Conservation (phyloP, 2,797 vertebrate genomes). For the Trichosurus vulpecula region DNA sequence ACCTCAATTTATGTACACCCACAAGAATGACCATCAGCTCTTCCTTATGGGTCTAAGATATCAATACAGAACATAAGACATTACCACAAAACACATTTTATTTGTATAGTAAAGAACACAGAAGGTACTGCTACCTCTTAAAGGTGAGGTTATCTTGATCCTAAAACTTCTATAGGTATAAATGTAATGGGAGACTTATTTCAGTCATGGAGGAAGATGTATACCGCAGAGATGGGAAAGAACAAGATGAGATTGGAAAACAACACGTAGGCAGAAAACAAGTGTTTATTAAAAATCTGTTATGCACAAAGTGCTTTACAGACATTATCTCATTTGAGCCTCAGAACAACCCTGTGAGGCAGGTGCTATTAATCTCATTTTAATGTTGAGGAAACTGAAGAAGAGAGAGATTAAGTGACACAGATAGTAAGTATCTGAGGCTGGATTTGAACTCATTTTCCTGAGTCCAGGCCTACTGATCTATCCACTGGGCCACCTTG, state of each 20-base stretch:
- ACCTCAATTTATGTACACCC: not conserved
- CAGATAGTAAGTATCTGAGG: not conserved
- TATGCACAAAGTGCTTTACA: not conserved
- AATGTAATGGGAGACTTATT: not conserved
- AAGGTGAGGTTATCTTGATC: not conserved
- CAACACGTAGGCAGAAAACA: not conserved
- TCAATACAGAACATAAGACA: not conserved
- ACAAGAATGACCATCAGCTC: not conserved
- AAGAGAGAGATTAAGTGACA: not conserved
- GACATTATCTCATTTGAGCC: not conserved
- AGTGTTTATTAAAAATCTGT: not conserved
- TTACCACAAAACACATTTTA: not conserved
- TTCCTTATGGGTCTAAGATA: not conserved
- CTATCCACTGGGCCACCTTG: not conserved
- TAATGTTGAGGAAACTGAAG: not conserved
- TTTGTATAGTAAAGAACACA: not conserved
- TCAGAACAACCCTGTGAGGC: not conserved
- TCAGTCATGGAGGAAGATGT: not conserved
- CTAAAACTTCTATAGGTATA: not conserved
- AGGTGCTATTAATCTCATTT: not conserved
- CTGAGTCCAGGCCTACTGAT: not conserved
- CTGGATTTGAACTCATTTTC: not conserved
- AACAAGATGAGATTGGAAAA: not conserved
- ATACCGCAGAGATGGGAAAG: not conserved
- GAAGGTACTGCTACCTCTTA: not conserved